Base-by-base conservation (phyloP, 2,888 invertebrate genomes). In the Oxystoma pomonae region DNA sequence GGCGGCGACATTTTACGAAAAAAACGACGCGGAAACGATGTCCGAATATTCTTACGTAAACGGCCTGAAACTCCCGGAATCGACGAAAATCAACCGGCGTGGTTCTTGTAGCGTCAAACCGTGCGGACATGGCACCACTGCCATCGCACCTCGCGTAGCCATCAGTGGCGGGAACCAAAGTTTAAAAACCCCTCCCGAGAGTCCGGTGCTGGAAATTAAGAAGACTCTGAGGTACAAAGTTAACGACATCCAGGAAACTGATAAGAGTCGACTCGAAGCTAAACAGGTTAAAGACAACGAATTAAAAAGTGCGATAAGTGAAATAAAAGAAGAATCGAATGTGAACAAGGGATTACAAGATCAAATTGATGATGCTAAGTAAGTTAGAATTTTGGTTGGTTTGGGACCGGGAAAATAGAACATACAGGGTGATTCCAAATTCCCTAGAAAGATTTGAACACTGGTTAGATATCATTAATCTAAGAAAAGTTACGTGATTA, bases 91-190 rank as follows among this genome's bases (percentile, higher is more conserved):
- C 52, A 63, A 60, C 58, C 57, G 62, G 67, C 67, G 68, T 55
- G 66, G 68, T 68, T 65, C 69, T 65, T 61, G 67, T 64, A 60
- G 70, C 59, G 80, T 80, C 2, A 80, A 79, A 66, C 80, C 80
- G 1, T 79, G 79, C 65, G 79, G 79, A 17, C 80, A 80, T 64
- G 80, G 79, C 16, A 80, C 79, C 9, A 70, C 76, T 3, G 79
- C 78, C 2, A 76, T 80, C 55, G 64, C 76, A 22, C 79, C 80
- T 1, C 70, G 75, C 67, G 71, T 77, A 19, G 76, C 74, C 21
- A 58, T 71, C 20, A 50, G 66, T 20, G 65, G 65, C 35, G 65
- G 62, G n/a, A 73, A 71, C 51, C 70, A 74, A 51, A 70, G 72
- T 12, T 58, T 62, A 20, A 60, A 59, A 56, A 76, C 78, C 16